These are phyloP conservation scores for Galeopterus variegatus DNA, from an alignment of 2,113 vertebrate genomes.

Conservation along the genomic window DNA sequence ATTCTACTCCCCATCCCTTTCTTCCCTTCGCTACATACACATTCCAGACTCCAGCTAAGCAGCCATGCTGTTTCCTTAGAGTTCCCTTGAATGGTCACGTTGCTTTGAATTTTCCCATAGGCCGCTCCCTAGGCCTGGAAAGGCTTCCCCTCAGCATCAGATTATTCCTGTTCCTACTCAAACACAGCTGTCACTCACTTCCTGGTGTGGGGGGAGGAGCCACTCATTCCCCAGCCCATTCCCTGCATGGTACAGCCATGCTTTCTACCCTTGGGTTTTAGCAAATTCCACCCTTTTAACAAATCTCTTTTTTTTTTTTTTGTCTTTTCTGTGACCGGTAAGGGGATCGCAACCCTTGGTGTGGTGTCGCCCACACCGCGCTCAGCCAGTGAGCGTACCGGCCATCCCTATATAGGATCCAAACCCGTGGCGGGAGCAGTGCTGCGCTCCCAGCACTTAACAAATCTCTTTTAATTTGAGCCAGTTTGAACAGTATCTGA, in stretches of 20 bases:
- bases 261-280: background rate
- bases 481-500: background rate
- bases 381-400: no score
- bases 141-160: background rate
- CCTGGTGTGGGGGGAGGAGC: background rate
- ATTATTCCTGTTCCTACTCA: background rate
- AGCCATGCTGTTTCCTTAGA: background rate
- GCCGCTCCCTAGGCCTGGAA: background rate
- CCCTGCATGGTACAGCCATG: background rate
- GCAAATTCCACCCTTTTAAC: background rate
- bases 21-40: background rate
- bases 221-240: background rate
- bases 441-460: no score
- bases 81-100: background rate
- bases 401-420: no score
- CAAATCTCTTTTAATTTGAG: background rate
- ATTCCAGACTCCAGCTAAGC: background rate
- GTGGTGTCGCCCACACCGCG: no score
- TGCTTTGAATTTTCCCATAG: background rate
- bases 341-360: no score
- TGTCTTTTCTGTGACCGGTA: no score
- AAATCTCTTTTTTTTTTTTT: background rate
- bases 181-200: background rate
- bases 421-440: no score
- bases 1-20: background rate